phyloP scores from a whole-genome alignment of 1,140 invertebrate genomes.

The Xylocopa sonorina region DNA sequence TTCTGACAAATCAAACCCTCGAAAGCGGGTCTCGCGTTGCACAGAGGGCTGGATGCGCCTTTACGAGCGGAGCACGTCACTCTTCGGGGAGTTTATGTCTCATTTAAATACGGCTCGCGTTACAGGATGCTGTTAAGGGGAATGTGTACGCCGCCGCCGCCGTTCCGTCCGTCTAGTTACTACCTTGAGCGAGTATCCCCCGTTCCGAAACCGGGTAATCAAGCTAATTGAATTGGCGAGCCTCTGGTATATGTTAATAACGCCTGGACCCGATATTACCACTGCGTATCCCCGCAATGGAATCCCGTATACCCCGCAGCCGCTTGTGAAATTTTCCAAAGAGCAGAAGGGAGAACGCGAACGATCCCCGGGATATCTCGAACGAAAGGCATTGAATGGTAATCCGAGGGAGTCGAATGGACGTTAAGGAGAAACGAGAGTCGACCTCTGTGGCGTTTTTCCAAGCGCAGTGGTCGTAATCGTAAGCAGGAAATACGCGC shows the following conservation, averaged over 20 bases:
- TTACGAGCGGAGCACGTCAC: constrained; percentile 3
- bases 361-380: not conserved
- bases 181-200: constrained; percentile 33
- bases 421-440: not conserved
- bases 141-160: no score
- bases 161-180: not conserved
- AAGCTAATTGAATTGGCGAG: constrained; percentile 41
- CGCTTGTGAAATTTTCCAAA: not conserved
- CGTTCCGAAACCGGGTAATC: constrained; percentile 49
- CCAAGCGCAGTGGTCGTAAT: constrained; percentile 32
- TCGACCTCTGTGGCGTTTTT: constrained; percentile 10
- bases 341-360: not conserved
- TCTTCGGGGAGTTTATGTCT: constrained; percentile 46
- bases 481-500: constrained; percentile 56
- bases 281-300: no score
- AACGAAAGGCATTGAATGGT: not conserved
- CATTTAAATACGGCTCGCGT: constrained; percentile 49
- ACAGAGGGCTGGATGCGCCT: constrained; percentile 3
- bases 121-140: constrained; percentile 1
- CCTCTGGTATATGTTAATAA: constrained; percentile 56
- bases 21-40: not conserved
- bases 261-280: not conserved
- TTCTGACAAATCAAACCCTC: constrained; percentile 29
- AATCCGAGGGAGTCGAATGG: constrained; percentile 15
- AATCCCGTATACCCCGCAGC: not conserved